Evolutionary conservation across 2,113 vertebrate genomes (phyloP).

Genomic region (Echinops telfairi): DNA sequence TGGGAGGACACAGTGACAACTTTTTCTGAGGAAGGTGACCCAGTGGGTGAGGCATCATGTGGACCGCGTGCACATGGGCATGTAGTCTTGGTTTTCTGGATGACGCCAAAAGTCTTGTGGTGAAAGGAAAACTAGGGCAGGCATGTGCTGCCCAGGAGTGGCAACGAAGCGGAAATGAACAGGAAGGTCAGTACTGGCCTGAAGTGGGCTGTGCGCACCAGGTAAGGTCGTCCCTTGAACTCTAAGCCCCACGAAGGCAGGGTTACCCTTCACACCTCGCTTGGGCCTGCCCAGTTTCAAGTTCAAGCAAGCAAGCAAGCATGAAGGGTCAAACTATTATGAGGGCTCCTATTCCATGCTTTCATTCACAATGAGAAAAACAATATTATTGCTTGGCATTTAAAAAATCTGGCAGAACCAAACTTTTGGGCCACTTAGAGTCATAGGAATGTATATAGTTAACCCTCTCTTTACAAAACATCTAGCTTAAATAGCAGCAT

Average conservation of each 20-base stretch:
- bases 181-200: neutral
- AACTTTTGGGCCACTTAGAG: slow-evolving; percentile 36
- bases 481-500: slow-evolving; percentile 23
- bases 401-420: neutral
- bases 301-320: neutral
- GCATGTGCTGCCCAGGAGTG: neutral
- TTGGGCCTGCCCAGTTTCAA: neutral
- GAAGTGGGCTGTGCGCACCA: no score
- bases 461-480: neutral
- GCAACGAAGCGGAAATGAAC: neutral
- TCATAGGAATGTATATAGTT: slow-evolving; percentile 48
- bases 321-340: neutral
- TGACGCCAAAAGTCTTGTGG: neutral
- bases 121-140: neutral
- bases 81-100: neutral
- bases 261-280: neutral
- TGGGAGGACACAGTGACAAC: neutral
- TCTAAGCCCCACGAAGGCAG: neutral
- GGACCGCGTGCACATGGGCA: neutral
- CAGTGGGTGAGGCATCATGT: neutral
- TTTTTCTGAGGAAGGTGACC: neutral
- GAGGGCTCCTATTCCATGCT: neutral
- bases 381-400: neutral
- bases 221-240: neutral
- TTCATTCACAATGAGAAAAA: neutral